Percentiles rank a stretch among this genome's conserved stretches.
These are phyloP conservation scores for Poicephalus gulielmi DNA, from an alignment of 2,113 vertebrate species.

Conservation along the genomic window DNA sequence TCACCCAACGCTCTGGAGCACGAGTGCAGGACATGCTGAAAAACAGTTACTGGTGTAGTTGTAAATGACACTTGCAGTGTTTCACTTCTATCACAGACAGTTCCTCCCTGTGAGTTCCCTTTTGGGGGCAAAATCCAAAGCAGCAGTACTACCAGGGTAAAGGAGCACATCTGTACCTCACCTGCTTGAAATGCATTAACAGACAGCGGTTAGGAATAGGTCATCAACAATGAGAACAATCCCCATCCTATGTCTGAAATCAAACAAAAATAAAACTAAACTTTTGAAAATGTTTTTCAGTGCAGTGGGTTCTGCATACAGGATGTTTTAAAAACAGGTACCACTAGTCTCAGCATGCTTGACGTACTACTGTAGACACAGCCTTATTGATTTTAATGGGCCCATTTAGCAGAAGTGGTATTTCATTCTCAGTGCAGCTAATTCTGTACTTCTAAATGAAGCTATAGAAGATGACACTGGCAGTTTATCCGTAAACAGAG, in stretches of 20 bases:
- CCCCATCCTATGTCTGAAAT: background rate
- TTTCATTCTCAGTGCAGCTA: background rate
- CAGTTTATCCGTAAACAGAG: background rate
- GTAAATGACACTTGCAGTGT: background rate
- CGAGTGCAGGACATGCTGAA: background rate
- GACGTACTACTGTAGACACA: fast-evolving
- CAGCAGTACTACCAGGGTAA: background rate
- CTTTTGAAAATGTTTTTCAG: background rate
- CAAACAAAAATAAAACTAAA: background rate
- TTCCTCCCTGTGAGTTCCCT: background rate
- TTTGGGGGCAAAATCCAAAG: background rate
- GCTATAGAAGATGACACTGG: background rate
- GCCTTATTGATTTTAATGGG: fast-evolving
- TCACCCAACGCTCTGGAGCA: background rate
- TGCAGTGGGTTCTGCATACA: background rate
- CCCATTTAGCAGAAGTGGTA: background rate
- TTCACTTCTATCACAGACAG: background rate
- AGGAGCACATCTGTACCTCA: background rate
- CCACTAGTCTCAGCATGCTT: background rate
- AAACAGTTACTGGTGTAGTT: background rate
- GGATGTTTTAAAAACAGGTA: background rate
- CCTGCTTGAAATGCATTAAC: background rate
- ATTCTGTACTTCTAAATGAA: background rate
- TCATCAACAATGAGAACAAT: background rate
- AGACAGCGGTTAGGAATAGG: background rate